Evolutionary conservation across 2,113 vertebrate genomes (phyloP).

Genomic region (Ellobius talpinus): DNA sequence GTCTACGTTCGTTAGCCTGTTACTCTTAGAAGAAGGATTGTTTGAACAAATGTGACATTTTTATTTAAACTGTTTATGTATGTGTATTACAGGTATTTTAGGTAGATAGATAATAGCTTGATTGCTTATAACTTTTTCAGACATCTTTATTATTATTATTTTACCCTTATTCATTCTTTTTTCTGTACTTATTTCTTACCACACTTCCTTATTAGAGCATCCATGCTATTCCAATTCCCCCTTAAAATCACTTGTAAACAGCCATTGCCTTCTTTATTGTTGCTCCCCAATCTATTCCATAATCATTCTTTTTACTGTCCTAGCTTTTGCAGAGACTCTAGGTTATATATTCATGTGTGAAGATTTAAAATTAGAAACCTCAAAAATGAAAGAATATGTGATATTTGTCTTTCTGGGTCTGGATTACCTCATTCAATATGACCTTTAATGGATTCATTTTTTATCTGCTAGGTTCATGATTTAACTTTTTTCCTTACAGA

Average conservation of each 20-base stretch:
- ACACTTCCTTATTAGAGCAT: not conserved
- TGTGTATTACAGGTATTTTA: not conserved
- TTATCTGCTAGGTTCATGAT: not conserved
- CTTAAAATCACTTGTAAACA: not conserved
- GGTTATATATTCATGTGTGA: not conserved
- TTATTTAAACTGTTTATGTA: not conserved
- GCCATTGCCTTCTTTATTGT: not conserved
- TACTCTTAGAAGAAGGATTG: not conserved
- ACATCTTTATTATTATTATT: not conserved
- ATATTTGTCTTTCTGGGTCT: not conserved
- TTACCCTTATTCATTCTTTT: not conserved
- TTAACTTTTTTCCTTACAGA: not conserved
- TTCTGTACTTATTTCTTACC: not conserved
- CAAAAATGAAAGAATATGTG: not conserved
- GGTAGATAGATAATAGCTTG: not conserved
- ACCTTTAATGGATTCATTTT: not conserved
- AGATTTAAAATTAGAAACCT: not conserved
- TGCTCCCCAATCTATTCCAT: not conserved
- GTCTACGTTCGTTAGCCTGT: not conserved
- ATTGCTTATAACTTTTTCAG: not conserved
- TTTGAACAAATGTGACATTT: not conserved
- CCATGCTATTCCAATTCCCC: not conserved
- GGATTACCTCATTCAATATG: not conserved
- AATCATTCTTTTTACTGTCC: not conserved
- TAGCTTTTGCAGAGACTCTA: not conserved